Evolutionary conservation across 1,140 invertebrate species (phyloP), one percentile per base, ranked within the genome.

Genomic region (Drosophila persimilis): DNA sequence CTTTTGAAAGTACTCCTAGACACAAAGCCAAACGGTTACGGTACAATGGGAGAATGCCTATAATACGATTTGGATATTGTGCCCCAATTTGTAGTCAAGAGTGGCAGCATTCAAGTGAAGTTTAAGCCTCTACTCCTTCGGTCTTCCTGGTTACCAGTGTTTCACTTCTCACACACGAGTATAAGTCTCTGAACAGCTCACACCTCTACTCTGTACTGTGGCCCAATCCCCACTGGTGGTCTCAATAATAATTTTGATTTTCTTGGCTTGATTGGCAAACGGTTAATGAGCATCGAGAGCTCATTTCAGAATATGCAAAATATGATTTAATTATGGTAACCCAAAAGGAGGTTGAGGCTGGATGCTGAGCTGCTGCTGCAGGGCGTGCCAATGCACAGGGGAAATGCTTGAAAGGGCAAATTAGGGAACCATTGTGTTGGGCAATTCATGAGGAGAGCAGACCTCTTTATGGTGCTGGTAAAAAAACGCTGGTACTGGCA

Each of bases 241-340:
- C 70, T 73, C 70, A 57, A 69, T 79, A 73, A 76, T 71, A 51
- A 67, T 71, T 73, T 74, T 66, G 69, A 66, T 67, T 74, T 45
- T 67, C 44, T 46, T 61, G 70, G 64, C 78, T 64, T 83, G 80
- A 84, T 84, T 80, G 69, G 81, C 57, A 77, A 74, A 61, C 60
- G 55, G 50, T 65, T 84, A 86, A 84, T 84, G 80, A 84, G 81
- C 61, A 88, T 78, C 73, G 83, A 5, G 67, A 62, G 73, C 66
- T 73, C 61, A 71, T 78, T 85, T 75, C 43, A 44, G 62, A 24
- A 83, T 88, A 86, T 88, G 81, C 83, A 86, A 88, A 86, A 86
- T 86, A 88, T 88, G 81, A 86, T 86, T 86, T 86, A 86, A 86
- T 86, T 86, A 86, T 66, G 78, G 52, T 64, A 61, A 60, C 62